Evolutionary conservation across 2,113 vertebrate species (phyloP).

Genomic region (Stictonetta naevosa): DNA sequence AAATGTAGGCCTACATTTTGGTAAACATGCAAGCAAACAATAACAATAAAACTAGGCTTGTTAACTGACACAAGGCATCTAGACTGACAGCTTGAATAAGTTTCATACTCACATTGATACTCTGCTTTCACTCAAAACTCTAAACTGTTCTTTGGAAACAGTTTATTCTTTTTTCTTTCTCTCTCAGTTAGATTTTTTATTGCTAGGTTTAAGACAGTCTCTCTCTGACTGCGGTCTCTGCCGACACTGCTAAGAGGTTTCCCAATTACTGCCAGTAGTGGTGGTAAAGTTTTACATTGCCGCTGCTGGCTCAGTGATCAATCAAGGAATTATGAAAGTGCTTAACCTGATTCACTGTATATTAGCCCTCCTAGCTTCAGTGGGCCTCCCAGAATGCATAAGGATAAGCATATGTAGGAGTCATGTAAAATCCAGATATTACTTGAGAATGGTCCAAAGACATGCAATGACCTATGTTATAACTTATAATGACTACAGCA

Average conservation of each 20-base stretch:
- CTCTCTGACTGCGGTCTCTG: not conserved
- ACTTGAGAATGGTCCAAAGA: not conserved
- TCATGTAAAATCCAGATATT: not conserved
- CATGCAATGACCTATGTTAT: not conserved
- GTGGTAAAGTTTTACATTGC: not conserved
- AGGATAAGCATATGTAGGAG: not conserved
- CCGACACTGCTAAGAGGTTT: not conserved
- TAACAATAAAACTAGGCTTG: constrained; percentile 16
- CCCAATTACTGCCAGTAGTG: not conserved
- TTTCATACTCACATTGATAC: constrained; percentile 70
- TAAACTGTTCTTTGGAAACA: constrained; percentile 27
- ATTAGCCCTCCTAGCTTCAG: not conserved
- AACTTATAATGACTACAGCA: not conserved
- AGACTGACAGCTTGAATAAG: constrained; percentile 71
- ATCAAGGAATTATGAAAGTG: not conserved
- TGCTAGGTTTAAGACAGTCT: not conserved
- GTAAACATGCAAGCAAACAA: constrained; percentile 29
- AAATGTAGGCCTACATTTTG: not conserved
- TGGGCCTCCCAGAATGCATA: not conserved
- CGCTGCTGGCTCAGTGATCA: not conserved
- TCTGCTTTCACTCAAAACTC: constrained; percentile 61
- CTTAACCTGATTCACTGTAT: not conserved
- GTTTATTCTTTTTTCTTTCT: no score
- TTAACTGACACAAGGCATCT: constrained; percentile 58
- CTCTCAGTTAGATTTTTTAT: not conserved